A percentile compares a stretch with the other conserved stretches of the same genome.
Conservation (phyloP, 1,140 invertebrate species). For the Eubasilissa regina region DNA sequence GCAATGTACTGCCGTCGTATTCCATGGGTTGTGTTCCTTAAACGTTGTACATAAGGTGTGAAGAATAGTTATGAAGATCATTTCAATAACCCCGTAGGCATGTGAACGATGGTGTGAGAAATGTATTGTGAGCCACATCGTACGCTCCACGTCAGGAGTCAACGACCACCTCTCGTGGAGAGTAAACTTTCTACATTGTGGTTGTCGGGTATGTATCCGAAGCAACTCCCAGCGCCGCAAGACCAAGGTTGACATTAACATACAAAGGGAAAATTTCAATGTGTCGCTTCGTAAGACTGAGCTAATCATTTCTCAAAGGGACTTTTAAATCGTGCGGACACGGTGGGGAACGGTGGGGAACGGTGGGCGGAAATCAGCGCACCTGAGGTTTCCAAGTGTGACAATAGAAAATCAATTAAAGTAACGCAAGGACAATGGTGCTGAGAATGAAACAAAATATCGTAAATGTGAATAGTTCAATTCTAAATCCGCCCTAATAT, state of each 20-base stretch:
- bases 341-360: too few species aligned
- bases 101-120: slow-evolving; percentile 4
- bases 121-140: not conserved
- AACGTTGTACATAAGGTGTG: too few species aligned
- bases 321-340: not conserved
- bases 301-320: slow-evolving; percentile 6
- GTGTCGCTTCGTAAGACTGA: not conserved
- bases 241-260: slow-evolving; percentile 26
- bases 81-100: not conserved
- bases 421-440: too few species aligned
- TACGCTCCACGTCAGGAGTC: not conserved
- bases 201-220: not conserved
- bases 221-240: too few species aligned
- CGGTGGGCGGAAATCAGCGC: too few species aligned
- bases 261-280: slow-evolving; percentile 15
- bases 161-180: not conserved
- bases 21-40: not conserved
- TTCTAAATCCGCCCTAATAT: too few species aligned
- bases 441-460: too few species aligned
- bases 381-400: too few species aligned
- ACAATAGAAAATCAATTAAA: too few species aligned
- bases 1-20: too few species aligned
- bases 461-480: too few species aligned
- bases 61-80: not conserved
- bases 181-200: slow-evolving; percentile 6